Percentiles rank a stretch among this genome's conserved stretches.
phyloP scores from a whole-genome alignment of 1,140 invertebrate genomes.

The Oryctes rhinoceros region DNA sequence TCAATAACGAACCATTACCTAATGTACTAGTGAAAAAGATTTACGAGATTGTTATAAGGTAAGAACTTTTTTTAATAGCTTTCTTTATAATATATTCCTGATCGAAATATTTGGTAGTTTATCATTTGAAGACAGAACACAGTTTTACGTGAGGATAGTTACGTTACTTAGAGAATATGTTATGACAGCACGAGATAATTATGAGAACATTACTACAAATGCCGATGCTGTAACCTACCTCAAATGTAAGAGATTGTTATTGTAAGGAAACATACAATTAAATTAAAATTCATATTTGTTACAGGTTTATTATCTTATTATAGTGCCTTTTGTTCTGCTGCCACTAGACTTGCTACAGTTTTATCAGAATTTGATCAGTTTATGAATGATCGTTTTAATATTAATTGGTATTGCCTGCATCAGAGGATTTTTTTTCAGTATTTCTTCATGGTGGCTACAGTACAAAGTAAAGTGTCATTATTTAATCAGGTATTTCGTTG shows the following conservation, averaged over 20 bases:
- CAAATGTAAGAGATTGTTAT: slow-evolving; percentile 25
- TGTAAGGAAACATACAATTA: neutral
- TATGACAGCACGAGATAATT: slow-evolving; percentile 31
- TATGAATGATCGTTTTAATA: slow-evolving; percentile 43
- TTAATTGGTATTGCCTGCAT: slow-evolving; percentile 46
- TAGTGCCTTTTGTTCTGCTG: slow-evolving; percentile 47
- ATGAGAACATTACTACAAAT: slow-evolving; percentile 6
- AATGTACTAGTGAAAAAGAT: slow-evolving; percentile 40
- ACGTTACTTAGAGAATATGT: slow-evolving; percentile 43
- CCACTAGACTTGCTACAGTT: slow-evolving; percentile 41
- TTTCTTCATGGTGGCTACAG: slow-evolving; percentile 39
- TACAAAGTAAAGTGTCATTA: slow-evolving; percentile 43
- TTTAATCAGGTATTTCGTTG: slow-evolving; percentile 43
- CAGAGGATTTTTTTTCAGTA: slow-evolving; percentile 46
- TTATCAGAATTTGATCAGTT: slow-evolving; percentile 45
- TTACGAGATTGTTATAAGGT: slow-evolving; percentile 39
- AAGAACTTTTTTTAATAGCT: neutral
- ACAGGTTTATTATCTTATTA: slow-evolving; percentile 46
- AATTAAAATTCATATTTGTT: slow-evolving; percentile 6
- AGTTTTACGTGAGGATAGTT: slow-evolving; percentile 41
- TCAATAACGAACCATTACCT: slow-evolving; percentile 39
- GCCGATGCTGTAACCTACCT: slow-evolving; percentile 10
- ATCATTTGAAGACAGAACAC: slow-evolving; percentile 38
- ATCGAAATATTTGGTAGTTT: slow-evolving; percentile 38
- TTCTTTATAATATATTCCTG: neutral